Evolutionary conservation across 2,113 vertebrate species (phyloP), one percentile per base, ranked within the genome.

Genomic region (Cyanoramphus novaezelandiae): DNA sequence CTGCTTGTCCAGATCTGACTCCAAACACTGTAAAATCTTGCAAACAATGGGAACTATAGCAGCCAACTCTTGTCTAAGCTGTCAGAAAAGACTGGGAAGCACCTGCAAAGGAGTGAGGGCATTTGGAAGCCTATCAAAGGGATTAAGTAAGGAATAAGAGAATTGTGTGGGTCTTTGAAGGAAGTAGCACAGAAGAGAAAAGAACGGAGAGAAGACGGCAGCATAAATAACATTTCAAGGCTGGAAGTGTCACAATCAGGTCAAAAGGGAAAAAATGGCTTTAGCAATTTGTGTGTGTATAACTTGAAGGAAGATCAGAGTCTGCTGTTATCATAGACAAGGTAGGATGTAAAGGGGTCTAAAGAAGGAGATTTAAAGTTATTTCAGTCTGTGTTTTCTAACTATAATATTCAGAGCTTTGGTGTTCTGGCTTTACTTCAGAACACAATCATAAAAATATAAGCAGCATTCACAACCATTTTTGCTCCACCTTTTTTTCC

Each of bases 211-310:
- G 46, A 37, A 84, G 46, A 91, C 75, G 57, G 79, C 63, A 90
- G 88, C 46, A 89, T 81, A 93, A 93, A 88, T 92, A 86, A 87
- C 57, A 20, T 91, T 93, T 94, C 59, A 90, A 79, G 94, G 57
- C 67, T 84, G 37, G 15, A 71, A 93, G 43, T 60, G 35, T 92
- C 65, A 84, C 74, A 76, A 86, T 92, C 78, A 12, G 82, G 93
- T 72, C 89, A 86, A 87, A 86, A 72, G 21, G 55, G 4, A 53
- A 80, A 81, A 77, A 70, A 76, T 49, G 65, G 33, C 13, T 91
- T 95, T 88, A 82, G 57, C 35, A 70, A 85, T 83, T 35, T 67
- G 28, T 53, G 37, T 67, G 27, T 3, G 1, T 78, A 62, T 18
- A 77, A 62, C 71, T 77, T 93, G 79, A 94, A 88, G 39, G 10